Evolutionary conservation across 2,888 invertebrate genomes (phyloP).

Genomic region (Theristus sp.): DNA sequence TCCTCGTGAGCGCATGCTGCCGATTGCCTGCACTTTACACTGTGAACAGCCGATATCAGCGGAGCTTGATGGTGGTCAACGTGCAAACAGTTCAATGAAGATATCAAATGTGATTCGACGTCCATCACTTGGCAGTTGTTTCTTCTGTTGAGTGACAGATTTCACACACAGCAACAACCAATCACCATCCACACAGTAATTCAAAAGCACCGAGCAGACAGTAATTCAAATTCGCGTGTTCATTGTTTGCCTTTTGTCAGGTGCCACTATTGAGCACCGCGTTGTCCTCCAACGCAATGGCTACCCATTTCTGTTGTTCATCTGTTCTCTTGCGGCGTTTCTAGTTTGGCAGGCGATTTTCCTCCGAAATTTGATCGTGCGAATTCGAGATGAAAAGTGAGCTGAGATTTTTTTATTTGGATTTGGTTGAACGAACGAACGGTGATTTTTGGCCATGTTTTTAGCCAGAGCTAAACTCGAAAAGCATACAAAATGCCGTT

Average conservation of each 20-base stretch:
- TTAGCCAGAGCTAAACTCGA: too few relatives aligned
- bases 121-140: background rate
- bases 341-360: slow-evolving; percentile 71
- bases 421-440: too few relatives aligned
- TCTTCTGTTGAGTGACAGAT: too few relatives aligned
- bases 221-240: too few relatives aligned
- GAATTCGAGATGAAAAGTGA: slow-evolving; percentile 93
- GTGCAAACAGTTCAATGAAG: background rate
- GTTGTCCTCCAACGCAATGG: slow-evolving; percentile 62
- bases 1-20: too few relatives aligned
- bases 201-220: too few relatives aligned
- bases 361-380: slow-evolving; percentile 80
- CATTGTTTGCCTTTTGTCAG: slow-evolving; percentile 21
- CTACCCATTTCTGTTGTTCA: slow-evolving; percentile 65
- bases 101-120: background rate
- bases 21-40: too few relatives aligned
- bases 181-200: too few relatives aligned
- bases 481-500: too few relatives aligned
- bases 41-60: too few relatives aligned
- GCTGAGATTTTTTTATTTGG: background rate
- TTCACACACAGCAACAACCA: too few relatives aligned
- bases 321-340: slow-evolving; percentile 31
- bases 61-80: background rate
- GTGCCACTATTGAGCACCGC: slow-evolving; percentile 35
- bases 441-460: too few relatives aligned